Conservation (phyloP, 1,140 invertebrate species). For the Zaprionus lachaisei region DNA sequence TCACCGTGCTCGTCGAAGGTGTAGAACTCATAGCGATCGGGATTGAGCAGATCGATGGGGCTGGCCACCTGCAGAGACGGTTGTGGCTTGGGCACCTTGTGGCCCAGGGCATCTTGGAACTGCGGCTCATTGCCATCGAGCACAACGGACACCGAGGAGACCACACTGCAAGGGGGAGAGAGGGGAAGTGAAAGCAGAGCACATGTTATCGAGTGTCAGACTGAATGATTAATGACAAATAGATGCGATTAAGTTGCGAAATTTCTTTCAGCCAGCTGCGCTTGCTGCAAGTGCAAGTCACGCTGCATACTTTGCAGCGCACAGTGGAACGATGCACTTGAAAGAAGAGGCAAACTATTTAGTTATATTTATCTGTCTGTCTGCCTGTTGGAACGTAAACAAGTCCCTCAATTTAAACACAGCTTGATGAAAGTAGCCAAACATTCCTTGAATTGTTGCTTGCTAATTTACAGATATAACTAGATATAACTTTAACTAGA, state of each 20-base stretch:
- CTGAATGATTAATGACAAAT: slow-evolving; percentile 55
- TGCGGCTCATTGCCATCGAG: slow-evolving; percentile 86
- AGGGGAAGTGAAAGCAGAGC: slow-evolving; percentile 12
- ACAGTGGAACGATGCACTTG: background rate
- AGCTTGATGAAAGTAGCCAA: no score
- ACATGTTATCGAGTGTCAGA: slow-evolving; percentile 45
- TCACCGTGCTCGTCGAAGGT: slow-evolving; percentile 93
- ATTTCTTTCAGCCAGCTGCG: slow-evolving; percentile 9
- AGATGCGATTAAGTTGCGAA: slow-evolving; percentile 44
- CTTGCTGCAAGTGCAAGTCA: slow-evolving; percentile 45
- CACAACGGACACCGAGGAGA: slow-evolving; percentile 87
- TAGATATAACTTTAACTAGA: no score
- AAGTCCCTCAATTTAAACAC: no score
- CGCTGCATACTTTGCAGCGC: slow-evolving; percentile 62
- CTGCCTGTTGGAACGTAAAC: no score
- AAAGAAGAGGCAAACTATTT: background rate
- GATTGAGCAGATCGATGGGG: slow-evolving; percentile 90
- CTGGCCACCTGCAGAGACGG: slow-evolving; percentile 87
- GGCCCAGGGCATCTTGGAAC: slow-evolving; percentile 88
- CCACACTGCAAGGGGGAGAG: slow-evolving; percentile 84
- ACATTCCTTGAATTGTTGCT: no score
- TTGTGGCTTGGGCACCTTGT: slow-evolving; percentile 86
- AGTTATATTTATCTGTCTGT: no score
- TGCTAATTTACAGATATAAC: no score
- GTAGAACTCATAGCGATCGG: slow-evolving; percentile 93